phyloP scores from a whole-genome alignment of 1,140 invertebrate genomes.

The Metaphire vulgaris region DNA sequence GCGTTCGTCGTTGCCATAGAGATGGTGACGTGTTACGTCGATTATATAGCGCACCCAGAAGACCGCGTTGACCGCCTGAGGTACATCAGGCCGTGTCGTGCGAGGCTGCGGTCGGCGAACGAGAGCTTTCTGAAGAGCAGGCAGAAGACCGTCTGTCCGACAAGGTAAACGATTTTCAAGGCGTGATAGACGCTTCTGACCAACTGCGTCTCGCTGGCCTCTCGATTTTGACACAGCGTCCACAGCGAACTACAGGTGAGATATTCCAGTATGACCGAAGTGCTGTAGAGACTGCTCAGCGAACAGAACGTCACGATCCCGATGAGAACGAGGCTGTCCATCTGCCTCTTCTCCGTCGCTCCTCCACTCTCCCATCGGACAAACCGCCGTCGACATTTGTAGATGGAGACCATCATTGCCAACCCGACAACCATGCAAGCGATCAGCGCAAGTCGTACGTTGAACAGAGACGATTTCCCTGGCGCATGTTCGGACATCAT shows the following conservation, averaged over 20 bases:
- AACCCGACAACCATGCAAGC: neutral
- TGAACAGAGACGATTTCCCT: neutral
- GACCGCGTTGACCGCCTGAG: conserved; percentile 10
- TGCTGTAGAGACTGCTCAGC: neutral
- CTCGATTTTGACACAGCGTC: neutral
- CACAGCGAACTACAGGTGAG: neutral
- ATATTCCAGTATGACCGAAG: neutral
- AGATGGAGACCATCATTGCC: conserved; percentile 3
- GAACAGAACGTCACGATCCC: conserved; percentile 16
- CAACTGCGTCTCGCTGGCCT: neutral
- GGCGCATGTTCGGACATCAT: too few species aligned
- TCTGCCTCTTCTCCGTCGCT: neutral
- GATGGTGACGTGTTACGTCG: neutral
- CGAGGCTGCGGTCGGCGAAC: conserved; percentile 5
- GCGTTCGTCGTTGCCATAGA: neutral
- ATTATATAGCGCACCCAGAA: conserved; percentile 5
- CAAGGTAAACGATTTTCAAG: conserved; percentile 6
- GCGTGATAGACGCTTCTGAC: neutral
- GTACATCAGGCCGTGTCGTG: conserved; percentile 1
- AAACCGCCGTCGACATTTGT: neutral
- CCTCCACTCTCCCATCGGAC: neutral
- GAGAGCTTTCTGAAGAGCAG: neutral
- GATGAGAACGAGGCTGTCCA: neutral
- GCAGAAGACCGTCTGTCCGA: conserved; percentile 12
- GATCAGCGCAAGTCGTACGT: neutral